Percentiles rank a stretch among this genome's conserved stretches.
These are phyloP conservation scores for Halcyon malimbica DNA, from an alignment of 2,113 vertebrate species.

Conservation along the genomic window DNA sequence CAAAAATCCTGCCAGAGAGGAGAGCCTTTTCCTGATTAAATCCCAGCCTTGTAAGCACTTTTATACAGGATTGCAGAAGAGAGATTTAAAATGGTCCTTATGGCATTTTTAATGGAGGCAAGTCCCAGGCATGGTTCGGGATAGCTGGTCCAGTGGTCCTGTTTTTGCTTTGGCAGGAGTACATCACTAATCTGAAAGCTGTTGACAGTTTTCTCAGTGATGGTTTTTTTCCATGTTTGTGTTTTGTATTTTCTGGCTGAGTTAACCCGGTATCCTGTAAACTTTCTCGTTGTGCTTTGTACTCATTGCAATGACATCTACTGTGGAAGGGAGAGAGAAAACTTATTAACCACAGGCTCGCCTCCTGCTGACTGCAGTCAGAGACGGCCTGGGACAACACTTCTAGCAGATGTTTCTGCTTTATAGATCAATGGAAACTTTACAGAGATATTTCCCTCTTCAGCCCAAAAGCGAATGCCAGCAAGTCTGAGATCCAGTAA, in stretches of 20 bases:
- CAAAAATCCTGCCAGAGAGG: neutral
- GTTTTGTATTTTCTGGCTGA: conserved; percentile 47
- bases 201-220: conserved; percentile 33
- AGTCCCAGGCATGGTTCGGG: neutral
- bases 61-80: neutral
- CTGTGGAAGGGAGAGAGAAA: conserved; percentile 37
- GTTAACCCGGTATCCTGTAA: conserved; percentile 42
- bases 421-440: conserved; percentile 59
- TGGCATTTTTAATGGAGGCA: neutral
- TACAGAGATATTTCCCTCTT: conserved; percentile 42
- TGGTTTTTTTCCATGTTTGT: conserved; percentile 57
- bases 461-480: conserved; percentile 40
- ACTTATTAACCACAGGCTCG: conserved; percentile 62
- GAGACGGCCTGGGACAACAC: conserved; percentile 17
- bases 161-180: neutral
- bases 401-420: conserved; percentile 61
- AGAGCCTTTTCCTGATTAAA: neutral
- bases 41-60: neutral
- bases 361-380: conserved; percentile 56
- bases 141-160: neutral
- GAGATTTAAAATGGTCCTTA: neutral
- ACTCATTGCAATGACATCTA: conserved; percentile 26
- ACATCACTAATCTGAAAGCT: neutral
- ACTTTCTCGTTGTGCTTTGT: neutral
- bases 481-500: neutral